These are phyloP conservation scores for Lepidotrigona ventralis DNA, from an alignment of 1,140 invertebrate genomes.

Conservation along the genomic window DNA sequence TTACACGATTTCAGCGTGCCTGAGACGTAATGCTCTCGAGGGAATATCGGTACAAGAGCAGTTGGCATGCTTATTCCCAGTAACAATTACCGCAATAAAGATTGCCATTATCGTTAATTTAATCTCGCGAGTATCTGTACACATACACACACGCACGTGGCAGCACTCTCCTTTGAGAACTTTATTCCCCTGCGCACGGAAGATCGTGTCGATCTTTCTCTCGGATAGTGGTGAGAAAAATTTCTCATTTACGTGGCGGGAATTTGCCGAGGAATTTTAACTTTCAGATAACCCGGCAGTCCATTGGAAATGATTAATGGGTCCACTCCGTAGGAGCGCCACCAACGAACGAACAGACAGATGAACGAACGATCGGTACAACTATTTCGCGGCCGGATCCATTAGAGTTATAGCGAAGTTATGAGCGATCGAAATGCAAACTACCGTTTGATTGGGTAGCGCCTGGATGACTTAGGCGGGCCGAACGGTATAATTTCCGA, in stretches of 20 bases:
- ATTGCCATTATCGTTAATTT: constrained; percentile 32
- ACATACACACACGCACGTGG: background rate
- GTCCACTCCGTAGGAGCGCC: too few relatives aligned
- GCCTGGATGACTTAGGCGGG: too few relatives aligned
- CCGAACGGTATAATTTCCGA: background rate
- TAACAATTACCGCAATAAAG: constrained; percentile 45
- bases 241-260: background rate
- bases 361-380: background rate
- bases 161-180: background rate
- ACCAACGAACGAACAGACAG: too few relatives aligned
- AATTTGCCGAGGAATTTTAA: background rate
- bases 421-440: constrained; percentile 1
- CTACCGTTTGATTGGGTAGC: background rate
- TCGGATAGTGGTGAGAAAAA: too few relatives aligned
- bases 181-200: background rate
- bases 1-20: background rate
- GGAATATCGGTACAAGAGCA: background rate
- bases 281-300: too few relatives aligned
- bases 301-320: background rate
- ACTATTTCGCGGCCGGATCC: background rate
- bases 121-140: background rate
- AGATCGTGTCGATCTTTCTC: background rate
- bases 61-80: constrained; percentile 23
- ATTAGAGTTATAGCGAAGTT: background rate
- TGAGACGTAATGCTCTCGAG: background rate